phyloP scores from a whole-genome alignment of 2,888 invertebrate genomes.

The Microctonus aethiopoides region DNA sequence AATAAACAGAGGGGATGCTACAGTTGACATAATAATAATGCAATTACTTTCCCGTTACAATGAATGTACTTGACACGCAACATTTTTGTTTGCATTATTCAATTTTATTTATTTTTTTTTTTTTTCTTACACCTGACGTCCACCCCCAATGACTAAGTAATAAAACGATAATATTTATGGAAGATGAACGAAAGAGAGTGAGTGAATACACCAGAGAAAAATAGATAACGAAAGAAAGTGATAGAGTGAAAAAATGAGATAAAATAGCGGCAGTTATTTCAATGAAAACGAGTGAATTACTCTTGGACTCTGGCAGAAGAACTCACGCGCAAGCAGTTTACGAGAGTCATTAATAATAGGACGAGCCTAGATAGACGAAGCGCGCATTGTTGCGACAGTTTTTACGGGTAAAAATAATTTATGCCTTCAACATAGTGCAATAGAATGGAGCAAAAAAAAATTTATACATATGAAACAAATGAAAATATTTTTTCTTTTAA shows the following conservation, averaged over 20 bases:
- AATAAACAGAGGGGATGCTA: background rate
- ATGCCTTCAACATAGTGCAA: background rate
- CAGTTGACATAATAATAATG: conserved; percentile 20
- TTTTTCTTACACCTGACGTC: background rate
- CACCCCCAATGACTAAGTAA: conserved; percentile 3
- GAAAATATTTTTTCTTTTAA: background rate
- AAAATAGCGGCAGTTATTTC: conserved; percentile 19
- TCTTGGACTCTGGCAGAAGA: conserved; percentile 14
- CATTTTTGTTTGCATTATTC: background rate
- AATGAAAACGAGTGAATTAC: conserved; percentile 32
- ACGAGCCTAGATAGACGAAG: conserved; percentile 18
- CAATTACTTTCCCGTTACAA: conserved; percentile 12
- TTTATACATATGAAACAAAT: background rate
- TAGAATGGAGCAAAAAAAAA: background rate
- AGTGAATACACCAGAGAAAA: too few relatives aligned
- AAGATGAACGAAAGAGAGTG: conserved; percentile 11
- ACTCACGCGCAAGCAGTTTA: conserved; percentile 21
- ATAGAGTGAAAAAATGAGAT: background rate
- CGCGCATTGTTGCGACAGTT: conserved; percentile 30
- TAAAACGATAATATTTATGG: conserved; percentile 35
- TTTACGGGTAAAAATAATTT: conserved; percentile 30
- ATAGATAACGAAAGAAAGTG: too few relatives aligned
- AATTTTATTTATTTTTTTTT: background rate
- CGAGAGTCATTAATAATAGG: conserved; percentile 25
- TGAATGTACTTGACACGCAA: conserved; percentile 1